A percentile compares a stretch with the other conserved stretches of the same genome.
Evolutionary conservation across 2,113 vertebrate species (phyloP).

Genomic region (Periophthalmodon schlosseri): DNA sequence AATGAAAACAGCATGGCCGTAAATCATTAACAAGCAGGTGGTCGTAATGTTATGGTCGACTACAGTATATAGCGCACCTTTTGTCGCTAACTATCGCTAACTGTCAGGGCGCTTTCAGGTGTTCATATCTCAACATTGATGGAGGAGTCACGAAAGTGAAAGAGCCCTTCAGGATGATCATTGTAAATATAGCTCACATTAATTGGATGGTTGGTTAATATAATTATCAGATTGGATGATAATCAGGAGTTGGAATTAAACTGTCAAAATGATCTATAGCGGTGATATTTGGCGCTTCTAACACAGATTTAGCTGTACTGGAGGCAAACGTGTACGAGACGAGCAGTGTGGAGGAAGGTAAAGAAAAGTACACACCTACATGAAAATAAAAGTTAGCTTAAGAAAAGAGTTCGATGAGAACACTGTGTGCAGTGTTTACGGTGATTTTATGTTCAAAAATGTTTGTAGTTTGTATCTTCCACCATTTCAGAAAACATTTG

Average conservation of each 20-base stretch:
- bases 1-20: neutral
- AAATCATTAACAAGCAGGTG: neutral
- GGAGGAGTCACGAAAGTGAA: constrained; percentile 47
- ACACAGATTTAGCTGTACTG: constrained; percentile 39
- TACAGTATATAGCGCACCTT: neutral
- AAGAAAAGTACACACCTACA: constrained; percentile 24
- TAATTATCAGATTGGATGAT: constrained; percentile 80
- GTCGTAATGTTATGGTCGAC: neutral
- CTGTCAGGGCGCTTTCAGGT: constrained; percentile 43
- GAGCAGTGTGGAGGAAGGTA: constrained; percentile 29
- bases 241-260: constrained; percentile 79
- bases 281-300: constrained; percentile 60
- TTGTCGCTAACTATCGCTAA: constrained; percentile 56
- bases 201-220: constrained; percentile 79
- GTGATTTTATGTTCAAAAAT: neutral
- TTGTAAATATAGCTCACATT: constrained; percentile 81
- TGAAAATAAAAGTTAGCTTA: neutral
- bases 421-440: neutral
- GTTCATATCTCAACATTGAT: constrained; percentile 63
- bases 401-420: neutral
- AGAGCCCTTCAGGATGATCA: constrained; percentile 66
- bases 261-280: constrained; percentile 79
- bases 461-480: neutral
- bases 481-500: neutral
- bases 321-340: constrained; percentile 41